Base-by-base conservation (phyloP, 2,113 vertebrate genomes). In the Pantherophis guttatus region DNA sequence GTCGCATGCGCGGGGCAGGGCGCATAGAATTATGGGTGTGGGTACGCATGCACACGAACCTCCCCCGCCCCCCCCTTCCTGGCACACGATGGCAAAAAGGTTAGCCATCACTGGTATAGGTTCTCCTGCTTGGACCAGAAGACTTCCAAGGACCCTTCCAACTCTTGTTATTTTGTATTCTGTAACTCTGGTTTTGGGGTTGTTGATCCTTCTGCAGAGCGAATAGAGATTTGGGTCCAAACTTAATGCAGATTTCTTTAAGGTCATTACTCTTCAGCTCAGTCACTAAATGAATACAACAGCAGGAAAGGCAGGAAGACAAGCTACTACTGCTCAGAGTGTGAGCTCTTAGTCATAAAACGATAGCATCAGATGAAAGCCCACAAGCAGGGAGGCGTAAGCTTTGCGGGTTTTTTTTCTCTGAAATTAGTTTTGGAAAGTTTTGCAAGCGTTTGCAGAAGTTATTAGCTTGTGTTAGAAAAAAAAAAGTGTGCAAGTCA, bases 291-390 rank as follows among this genome's bases (percentile, higher is more conserved):
- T 17, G 53, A 11, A 2, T 0, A 91, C 23, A 95, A 53, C 3
- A 93, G 90, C 95, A 96, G 95, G 95, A 94, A 96, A 91, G 0
- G 21, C 1, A 33, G 19, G 23, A 10, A 75, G 33, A 65, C 26
- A 65, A 23, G 57, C 48, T 0, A 59, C 44, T 90, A 86, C 12
- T 89, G 92, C 93, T 94, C 3, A 23, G 52, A 52, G 17, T 33
- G 19, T 5, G 23, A 58, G 24, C 1, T 92, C 10, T 52, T 8
- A 94, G 93, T 86, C 88, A 93, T 55, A 93, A 44, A 50, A 91
- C 86, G 87, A 59, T 19, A 24, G 4, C 23, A 17, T 3, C n/a
- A 29, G 90, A 92, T 81, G 94, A 10, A 39, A 52, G 26, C 65
- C 24, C 33, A 5, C 0, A 90, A 39, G 1, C n/a, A 90, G 24